phyloP scores from a whole-genome alignment of 2,113 vertebrate species.

The Cephalopterus ornatus region DNA sequence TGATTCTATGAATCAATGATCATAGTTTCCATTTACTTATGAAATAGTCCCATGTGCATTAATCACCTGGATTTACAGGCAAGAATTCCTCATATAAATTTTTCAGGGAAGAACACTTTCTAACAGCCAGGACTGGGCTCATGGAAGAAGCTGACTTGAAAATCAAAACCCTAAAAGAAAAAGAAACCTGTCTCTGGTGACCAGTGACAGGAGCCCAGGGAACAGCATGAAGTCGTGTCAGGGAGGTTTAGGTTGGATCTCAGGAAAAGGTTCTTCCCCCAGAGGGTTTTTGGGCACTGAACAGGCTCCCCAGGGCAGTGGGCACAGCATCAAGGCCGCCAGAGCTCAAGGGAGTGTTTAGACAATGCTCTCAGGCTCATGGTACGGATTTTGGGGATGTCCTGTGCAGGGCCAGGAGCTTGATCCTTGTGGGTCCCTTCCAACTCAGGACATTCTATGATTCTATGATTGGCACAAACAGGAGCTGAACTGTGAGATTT shows the following conservation, averaged over 20 bases:
- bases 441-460: not conserved
- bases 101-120: not conserved
- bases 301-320: not conserved
- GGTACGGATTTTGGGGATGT: not conserved
- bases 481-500: not conserved
- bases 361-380: rapidly evolving
- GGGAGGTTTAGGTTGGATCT: not conserved
- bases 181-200: not conserved
- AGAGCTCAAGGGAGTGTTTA: rapidly evolving
- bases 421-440: not conserved
- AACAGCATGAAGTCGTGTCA: not conserved
- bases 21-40: not conserved
- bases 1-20: not conserved
- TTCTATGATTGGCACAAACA: not conserved
- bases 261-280: not conserved
- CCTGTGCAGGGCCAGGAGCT: not conserved
- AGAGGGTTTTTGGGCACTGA: not conserved
- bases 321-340: rapidly evolving
- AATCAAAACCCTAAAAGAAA: not conserved
- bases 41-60: too few relatives aligned
- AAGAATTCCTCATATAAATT: not conserved
- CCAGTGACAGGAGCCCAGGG: not conserved
- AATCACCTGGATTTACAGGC: not conserved
- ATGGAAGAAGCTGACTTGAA: not conserved
- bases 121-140: not conserved